phyloP scores from a whole-genome alignment of 2,113 vertebrate genomes.

The Aythya baeri region DNA sequence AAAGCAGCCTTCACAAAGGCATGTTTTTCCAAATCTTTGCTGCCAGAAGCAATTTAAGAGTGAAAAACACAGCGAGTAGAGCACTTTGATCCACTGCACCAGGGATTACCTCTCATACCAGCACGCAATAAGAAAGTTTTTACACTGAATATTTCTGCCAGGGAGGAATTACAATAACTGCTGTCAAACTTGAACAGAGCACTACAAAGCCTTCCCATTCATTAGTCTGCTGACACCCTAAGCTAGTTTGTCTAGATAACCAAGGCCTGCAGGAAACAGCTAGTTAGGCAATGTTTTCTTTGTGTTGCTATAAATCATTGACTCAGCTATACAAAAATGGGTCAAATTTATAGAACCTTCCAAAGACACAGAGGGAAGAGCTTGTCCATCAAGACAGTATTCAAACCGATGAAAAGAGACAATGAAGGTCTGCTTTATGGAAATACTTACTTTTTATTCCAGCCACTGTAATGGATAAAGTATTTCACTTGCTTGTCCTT shows the following conservation, averaged over 20 bases:
- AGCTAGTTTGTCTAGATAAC: neutral
- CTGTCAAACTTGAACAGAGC: neutral
- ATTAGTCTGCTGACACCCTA: neutral
- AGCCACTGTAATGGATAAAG: conserved; percentile 99
- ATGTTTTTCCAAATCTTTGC: neutral
- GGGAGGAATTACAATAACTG: neutral
- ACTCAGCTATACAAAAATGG: neutral
- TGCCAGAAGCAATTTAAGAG: accelerated
- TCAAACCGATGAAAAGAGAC: neutral
- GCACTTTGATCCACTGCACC: neutral
- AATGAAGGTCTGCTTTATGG: neutral
- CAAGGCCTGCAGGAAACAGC: neutral
- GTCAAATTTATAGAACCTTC: neutral
- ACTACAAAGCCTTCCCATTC: neutral
- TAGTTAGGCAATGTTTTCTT: neutral
- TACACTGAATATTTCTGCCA: neutral
- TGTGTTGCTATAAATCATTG: neutral
- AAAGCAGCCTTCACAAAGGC: neutral
- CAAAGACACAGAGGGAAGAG: accelerated
- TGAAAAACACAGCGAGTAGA: neutral
- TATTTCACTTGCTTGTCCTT: conserved; percentile 99
- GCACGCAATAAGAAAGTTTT: neutral
- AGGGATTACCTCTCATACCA: neutral
- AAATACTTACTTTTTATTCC: conserved; percentile 98
- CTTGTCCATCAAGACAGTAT: neutral